Evolutionary conservation across 2,797 vertebrate species (phyloP), one percentile per base, ranked within the genome.

Genomic region (Ctenopoma multispine): DNA sequence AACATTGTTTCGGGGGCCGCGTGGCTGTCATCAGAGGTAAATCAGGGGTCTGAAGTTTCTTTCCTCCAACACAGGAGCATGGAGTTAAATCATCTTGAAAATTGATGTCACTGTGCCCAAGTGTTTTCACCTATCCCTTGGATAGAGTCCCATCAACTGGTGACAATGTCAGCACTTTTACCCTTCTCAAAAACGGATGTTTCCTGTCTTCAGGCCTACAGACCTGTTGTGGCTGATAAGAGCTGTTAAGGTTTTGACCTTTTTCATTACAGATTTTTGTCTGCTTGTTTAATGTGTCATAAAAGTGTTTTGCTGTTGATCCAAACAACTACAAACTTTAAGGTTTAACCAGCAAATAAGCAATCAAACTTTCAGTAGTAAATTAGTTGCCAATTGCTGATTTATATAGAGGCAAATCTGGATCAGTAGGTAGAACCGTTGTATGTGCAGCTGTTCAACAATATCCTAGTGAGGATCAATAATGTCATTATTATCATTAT

Each of bases 1-100:
- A 94, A 95, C 94, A 94, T 95, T 95, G 95, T 95, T 95, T 91
- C 92, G 86, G 87, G 90, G 92, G 88, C 91, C 87, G 93, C 82
- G 87, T 74, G 80, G 90, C 92, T 95, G 94, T 95, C 94, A 94
- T 89, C 77, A 63, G 87, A 93, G 93, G 94, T 95, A 95, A 95
- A 95, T 95, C 93, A 95, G 93, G 92, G 90, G 82, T 90, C 90
- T 91, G 90, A 93, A 94, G 93, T 94, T 92, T 93, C 92, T 93
- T 92, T 91, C 92, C 92, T 89, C 88, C 90, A 88, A 93, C 87
- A 89, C 84, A 72, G 82, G 73, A 91, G 90, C 86, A 88, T 79
- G 64, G 90, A 94, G 94, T 95, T 95, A 95, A 95, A 95, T 95
- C 94, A 95, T 95, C 91, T 93, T 93, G 95, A 95, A 95, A 95